Conservation (phyloP, 1,140 invertebrate genomes). For the Luehdorfia chinensis region DNA sequence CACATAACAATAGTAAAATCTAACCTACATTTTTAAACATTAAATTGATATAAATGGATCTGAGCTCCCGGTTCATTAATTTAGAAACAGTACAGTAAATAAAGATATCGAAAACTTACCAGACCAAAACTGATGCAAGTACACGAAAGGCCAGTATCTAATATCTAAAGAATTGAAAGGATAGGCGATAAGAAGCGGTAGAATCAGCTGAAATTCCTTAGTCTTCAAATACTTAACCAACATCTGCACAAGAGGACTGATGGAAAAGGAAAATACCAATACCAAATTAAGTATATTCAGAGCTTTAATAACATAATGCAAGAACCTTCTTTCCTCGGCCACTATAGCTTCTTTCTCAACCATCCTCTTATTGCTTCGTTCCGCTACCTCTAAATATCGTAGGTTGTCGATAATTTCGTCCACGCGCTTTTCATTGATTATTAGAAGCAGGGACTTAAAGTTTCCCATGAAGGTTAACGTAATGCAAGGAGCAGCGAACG, state of each 20-base stretch:
- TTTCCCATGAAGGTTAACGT: constrained; percentile 27
- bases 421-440: constrained; percentile 28
- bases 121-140: constrained; percentile 30
- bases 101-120: constrained; percentile 32
- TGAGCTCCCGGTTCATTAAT: too few relatives aligned
- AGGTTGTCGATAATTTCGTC: constrained; percentile 25
- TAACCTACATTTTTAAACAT: too few relatives aligned
- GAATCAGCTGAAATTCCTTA: constrained; percentile 17
- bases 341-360: constrained; percentile 15
- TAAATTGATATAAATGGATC: too few relatives aligned
- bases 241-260: constrained; percentile 24
- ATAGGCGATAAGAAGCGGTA: constrained; percentile 28
- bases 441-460: constrained; percentile 24
- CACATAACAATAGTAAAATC: too few relatives aligned
- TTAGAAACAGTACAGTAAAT: too few relatives aligned
- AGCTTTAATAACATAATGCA: constrained; percentile 23
- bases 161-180: constrained; percentile 31
- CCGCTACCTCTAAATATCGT: constrained; percentile 17
- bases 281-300: constrained; percentile 23
- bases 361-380: neutral
- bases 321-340: constrained; percentile 21
- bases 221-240: constrained; percentile 24
- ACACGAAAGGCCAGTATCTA: constrained; percentile 26
- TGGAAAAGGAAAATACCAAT: constrained; percentile 20
- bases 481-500: constrained; percentile 33